Conservation (phyloP, 2,113 vertebrate genomes). For the Hirundichthys speculiger region DNA sequence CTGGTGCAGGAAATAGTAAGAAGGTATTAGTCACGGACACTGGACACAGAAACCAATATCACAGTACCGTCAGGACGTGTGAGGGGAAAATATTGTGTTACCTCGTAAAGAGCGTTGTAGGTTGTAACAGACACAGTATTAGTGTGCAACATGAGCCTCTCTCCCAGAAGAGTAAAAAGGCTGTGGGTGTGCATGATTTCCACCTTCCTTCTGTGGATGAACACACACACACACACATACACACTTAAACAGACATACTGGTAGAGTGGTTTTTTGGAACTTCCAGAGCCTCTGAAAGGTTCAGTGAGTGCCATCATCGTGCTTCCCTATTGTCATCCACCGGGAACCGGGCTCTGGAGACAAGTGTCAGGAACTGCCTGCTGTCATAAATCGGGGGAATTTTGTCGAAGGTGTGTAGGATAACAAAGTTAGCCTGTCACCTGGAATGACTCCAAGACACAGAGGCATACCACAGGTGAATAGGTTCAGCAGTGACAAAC, state of each 20-base stretch:
- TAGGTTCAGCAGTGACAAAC: slow-evolving; percentile 54
- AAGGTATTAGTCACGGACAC: slow-evolving; percentile 7
- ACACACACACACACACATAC: slow-evolving; percentile 37
- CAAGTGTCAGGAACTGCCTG: slow-evolving; percentile 60
- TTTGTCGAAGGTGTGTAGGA: slow-evolving; percentile 42
- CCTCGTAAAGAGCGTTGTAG: slow-evolving; percentile 97
- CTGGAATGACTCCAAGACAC: slow-evolving; percentile 37
- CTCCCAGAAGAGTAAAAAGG: slow-evolving; percentile 95
- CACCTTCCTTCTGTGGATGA: slow-evolving; percentile 88
- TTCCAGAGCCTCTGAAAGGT: slow-evolving; percentile 55
- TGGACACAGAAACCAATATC: slow-evolving; percentile 1
- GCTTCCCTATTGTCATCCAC: slow-evolving; percentile 33
- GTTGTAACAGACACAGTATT: slow-evolving; percentile 93
- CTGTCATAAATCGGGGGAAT: slow-evolving; percentile 61
- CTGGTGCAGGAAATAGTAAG: slow-evolving; percentile 63
- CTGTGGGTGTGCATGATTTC: slow-evolving; percentile 99
- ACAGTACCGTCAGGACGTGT: neutral
- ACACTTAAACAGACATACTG: slow-evolving; percentile 19
- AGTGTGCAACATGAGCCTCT: slow-evolving; percentile 92
- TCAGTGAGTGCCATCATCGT: slow-evolving; percentile 40
- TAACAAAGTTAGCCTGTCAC: slow-evolving; percentile 64
- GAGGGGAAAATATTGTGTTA: slow-evolving; percentile 65
- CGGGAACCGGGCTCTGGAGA: slow-evolving; percentile 47
- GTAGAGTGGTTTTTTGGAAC: slow-evolving; percentile 60
- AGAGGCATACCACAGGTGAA: slow-evolving; percentile 32